Base-by-base conservation (phyloP, 2,888 invertebrate genomes). In the Luperina testacea region DNA sequence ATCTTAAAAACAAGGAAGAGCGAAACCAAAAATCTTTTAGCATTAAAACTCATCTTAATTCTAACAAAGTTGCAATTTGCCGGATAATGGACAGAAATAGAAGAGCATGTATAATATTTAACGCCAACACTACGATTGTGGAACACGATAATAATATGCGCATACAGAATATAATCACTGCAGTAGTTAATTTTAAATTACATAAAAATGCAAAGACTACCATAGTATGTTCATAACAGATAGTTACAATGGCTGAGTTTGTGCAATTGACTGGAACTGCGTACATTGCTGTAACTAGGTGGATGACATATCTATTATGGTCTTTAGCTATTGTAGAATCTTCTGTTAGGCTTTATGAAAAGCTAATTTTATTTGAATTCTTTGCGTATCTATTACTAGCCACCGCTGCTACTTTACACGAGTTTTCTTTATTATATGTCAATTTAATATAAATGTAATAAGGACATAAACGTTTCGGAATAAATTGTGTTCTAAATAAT, bases 161-260 rank as follows among this genome's bases (percentile, higher is more conserved):
- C 91, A 89, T 89, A 89, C 75, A 87, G 81, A 90, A 88, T 72
- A 77, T 77, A 85, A 90, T 89, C 85, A 85, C 65, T 68, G 83
- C 82, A 77, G 85, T 91, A 91, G 90, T 90, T 92, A 92, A 89
- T 90, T 86, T 89, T 86, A 87, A 91, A 90, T 92, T 91, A 89
- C 90, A 87, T 90, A 91, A 90, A 91, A 89, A 92, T 91, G 90
- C 87, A 86, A 89, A 90, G 76, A 83, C 73, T 87, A 79, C 78
- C 68, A 72, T 63, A 48, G 75, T 68, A 6, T 59, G 82, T 73
- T 76, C 72, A 85, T 84, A 87, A 84, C 76, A 86, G 82, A 87
- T 89, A 87, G 90, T 88, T 85, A 88, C 88, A 87, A 82, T 89
- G 78, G 78, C 53, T 90, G 86, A 63, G 85, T 73, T 83, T 83